Evolutionary conservation across 2,888 invertebrate species (phyloP).

Genomic region (Tetheella fluctuosa): DNA sequence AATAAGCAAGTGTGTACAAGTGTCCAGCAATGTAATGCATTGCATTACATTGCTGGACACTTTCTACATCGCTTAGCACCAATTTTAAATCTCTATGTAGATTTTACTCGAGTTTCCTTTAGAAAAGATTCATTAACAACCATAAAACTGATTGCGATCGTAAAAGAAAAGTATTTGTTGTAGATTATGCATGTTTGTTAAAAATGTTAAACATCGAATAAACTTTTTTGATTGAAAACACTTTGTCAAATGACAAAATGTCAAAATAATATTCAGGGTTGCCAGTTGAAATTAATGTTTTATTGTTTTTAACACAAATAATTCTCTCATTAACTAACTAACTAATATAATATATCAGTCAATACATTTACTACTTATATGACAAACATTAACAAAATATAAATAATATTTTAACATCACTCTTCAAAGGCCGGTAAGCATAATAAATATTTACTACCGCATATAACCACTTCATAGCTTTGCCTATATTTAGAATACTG

Average conservation of each 20-base stretch:
- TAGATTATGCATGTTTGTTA: background rate
- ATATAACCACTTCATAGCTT: background rate
- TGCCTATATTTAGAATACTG: constrained; percentile 1
- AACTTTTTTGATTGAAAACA: no score
- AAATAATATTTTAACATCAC: background rate
- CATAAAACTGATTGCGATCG: background rate
- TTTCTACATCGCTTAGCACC: background rate
- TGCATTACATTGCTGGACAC: background rate
- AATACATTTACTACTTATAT: background rate
- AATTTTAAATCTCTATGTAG: background rate
- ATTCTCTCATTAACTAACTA: background rate
- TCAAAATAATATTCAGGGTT: background rate
- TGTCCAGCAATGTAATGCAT: no score
- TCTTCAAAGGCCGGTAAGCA: constrained; percentile 5
- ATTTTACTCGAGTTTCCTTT: background rate
- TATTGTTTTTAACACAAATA: background rate
- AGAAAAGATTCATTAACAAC: background rate
- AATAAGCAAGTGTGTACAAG: no score
- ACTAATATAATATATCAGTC: background rate
- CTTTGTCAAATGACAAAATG: no score
- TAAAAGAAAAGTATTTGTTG: background rate
- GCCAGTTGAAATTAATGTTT: background rate
- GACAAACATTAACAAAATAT: background rate
- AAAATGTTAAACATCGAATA: no score
- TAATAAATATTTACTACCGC: background rate